Percentiles rank a stretch among this genome's conserved stretches.
phyloP scores from a whole-genome alignment of 1,140 invertebrate species.

The Drosophila aff. region DNA sequence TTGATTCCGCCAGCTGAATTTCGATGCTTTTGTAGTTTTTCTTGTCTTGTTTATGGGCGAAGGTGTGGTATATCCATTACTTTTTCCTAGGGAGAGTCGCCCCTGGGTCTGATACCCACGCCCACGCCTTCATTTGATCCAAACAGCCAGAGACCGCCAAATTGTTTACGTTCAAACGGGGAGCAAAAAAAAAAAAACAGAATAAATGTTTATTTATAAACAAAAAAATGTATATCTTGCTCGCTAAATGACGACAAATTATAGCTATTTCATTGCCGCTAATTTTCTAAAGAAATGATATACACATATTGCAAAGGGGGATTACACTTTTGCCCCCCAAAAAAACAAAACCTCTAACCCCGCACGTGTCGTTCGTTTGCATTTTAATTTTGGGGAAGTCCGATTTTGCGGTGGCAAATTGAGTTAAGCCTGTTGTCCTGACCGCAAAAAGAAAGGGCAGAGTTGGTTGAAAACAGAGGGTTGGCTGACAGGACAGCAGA shows the following conservation, averaged over 20 bases:
- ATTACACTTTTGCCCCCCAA: not conserved
- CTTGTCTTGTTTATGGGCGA: conserved; percentile 34
- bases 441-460: conserved; percentile 38
- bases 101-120: conserved; percentile 49
- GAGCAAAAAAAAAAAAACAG: conserved; percentile 21
- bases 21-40: conserved; percentile 33
- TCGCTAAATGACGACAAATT: conserved; percentile 71
- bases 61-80: conserved; percentile 55
- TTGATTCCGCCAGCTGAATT: conserved; percentile 38
- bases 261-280: conserved; percentile 52
- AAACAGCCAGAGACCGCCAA: conserved; percentile 35
- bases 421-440: conserved; percentile 50
- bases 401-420: conserved; percentile 52
- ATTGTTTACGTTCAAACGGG: conserved; percentile 35
- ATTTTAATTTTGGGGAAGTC: conserved; percentile 56
- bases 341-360: conserved; percentile 1
- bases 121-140: conserved; percentile 53
- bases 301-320: not conserved
- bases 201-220: conserved; percentile 67
- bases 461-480: conserved; percentile 18
- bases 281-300: conserved; percentile 51
- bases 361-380: conserved; percentile 39
- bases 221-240: conserved; percentile 47
- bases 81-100: conserved; percentile 42
- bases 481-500: conserved; percentile 25